Percentiles rank a stretch among this genome's conserved stretches.
Evolutionary conservation across 2,797 vertebrate genomes (phyloP).

Genomic region (Rhynchotus rufescens): DNA sequence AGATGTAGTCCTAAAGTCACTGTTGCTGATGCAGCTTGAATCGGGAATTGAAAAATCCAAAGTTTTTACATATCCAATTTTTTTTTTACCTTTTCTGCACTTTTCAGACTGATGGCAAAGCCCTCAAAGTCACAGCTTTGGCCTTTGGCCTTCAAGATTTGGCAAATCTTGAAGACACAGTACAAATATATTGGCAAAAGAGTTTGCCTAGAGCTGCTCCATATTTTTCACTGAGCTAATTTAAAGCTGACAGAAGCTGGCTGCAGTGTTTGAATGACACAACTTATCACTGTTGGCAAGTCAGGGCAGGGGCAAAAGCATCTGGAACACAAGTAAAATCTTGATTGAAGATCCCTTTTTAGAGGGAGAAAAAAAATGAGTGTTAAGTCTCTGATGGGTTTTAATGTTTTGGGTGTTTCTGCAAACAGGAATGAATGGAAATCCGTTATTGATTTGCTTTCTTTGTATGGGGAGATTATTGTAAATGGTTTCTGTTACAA

Average conservation of each 20-base stretch:
- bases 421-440: not conserved
- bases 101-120: not conserved
- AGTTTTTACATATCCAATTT: not conserved
- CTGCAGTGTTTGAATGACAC: not conserved
- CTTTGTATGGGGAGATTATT: not conserved
- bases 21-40: too few species aligned
- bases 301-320: not conserved
- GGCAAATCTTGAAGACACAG: not conserved
- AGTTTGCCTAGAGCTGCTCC: not conserved
- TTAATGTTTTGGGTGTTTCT: not conserved
- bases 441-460: not conserved
- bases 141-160: not conserved
- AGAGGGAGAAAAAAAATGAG: not conserved
- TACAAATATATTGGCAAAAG: not conserved
- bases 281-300: not conserved
- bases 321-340: not conserved
- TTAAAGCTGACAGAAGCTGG: not conserved
- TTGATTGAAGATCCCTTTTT: not conserved
- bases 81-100: not conserved
- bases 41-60: rapidly evolving
- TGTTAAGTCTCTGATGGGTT: not conserved
- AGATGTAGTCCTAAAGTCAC: not conserved
- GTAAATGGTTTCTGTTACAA: not conserved
- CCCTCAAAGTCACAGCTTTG: not conserved
- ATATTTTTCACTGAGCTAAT: not conserved